Evolutionary conservation across 1,140 invertebrate genomes (phyloP), one percentile per base, ranked within the genome.

Genomic region (Sweltsa coloradensis): DNA sequence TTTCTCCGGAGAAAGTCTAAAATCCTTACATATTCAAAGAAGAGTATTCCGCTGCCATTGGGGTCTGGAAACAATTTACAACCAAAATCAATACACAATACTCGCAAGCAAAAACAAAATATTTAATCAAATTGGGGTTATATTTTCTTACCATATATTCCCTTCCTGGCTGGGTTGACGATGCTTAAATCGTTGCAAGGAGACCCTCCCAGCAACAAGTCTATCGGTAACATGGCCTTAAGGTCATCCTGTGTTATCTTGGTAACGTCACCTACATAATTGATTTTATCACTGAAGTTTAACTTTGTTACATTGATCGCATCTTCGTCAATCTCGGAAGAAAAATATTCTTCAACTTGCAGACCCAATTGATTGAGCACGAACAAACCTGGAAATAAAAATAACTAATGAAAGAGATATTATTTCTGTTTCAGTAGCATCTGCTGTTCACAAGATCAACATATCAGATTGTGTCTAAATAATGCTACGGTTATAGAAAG

Each of bases 191-290:
- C 76, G 56, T 76, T 77, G 55, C 76, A 72, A 1, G 76, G 77
- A 3, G 76, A 78, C 3, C 76, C 78, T 13, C 76, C 78, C 25
- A 81, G 69, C 3, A 80, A 39, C 13, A 80, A 59, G 62, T 81
- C 72, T 26, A 81, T 77, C 1, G 73, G 75, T 14, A 57, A 59
- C 2, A 80, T 59, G 45, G 67, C 47, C 14, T 60, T 49, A 21
- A 75, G 60, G 37, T 56, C 58, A 24, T 62, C 50, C 4, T 62
- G 53, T 3, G 55, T 62, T 6, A 76, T 56, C 1, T 54, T 23
- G 37, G 56, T 55, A 3, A 75, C 60, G 50, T 70, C 62, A 1
- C 72, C 73, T 3, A 75, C 31, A 25, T 69, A 66, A 9, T 49
- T 55, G 11, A 78, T 61, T 22, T 54, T 49, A 13, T 65, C 55